Percentiles rank a stretch among this genome's conserved stretches.
These are phyloP conservation scores for Telenomus remus DNA, from an alignment of 1,140 invertebrate genomes.

Conservation along the genomic window DNA sequence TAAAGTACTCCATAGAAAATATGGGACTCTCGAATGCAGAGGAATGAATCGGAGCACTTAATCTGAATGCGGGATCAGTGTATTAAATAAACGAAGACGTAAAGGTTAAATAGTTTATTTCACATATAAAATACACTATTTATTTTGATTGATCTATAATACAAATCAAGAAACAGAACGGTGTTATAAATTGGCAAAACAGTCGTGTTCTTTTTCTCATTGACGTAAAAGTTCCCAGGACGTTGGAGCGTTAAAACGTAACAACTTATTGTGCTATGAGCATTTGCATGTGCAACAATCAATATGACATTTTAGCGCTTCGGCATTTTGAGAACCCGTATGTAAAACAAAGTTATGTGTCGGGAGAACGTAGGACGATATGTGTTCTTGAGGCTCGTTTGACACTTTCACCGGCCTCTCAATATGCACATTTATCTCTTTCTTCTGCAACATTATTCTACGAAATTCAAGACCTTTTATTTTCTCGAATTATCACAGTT, in stretches of 20 bases:
- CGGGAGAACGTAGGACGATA: constrained; percentile 55
- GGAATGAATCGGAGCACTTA: constrained; percentile 3
- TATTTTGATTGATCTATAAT: constrained; percentile 55
- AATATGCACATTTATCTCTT: constrained; percentile 49
- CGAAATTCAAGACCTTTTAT: constrained; percentile 48
- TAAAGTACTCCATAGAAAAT: too few species aligned
- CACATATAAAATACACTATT: constrained; percentile 59
- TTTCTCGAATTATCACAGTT: constrained; percentile 22
- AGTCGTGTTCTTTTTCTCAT: constrained; percentile 47
- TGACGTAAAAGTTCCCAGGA: constrained; percentile 47
- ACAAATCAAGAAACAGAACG: constrained; percentile 55
- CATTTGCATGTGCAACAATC: constrained; percentile 54
- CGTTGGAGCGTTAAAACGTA: constrained; percentile 47
- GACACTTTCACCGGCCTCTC: constrained; percentile 56
- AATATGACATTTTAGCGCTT: constrained; percentile 58
- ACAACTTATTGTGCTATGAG: constrained; percentile 49
- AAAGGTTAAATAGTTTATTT: constrained; percentile 59
- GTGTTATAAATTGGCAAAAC: constrained; percentile 50
- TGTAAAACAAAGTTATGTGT: constrained; percentile 54
- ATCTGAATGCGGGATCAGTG: constrained; percentile 3
- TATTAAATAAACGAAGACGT: constrained; percentile 35
- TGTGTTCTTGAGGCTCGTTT: constrained; percentile 54
- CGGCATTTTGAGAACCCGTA: constrained; percentile 53
- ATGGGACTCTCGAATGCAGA: background rate
- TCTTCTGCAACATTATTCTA: constrained; percentile 35